Base-by-base conservation (phyloP, 2,797 vertebrate species). In the Lemur catta region DNA sequence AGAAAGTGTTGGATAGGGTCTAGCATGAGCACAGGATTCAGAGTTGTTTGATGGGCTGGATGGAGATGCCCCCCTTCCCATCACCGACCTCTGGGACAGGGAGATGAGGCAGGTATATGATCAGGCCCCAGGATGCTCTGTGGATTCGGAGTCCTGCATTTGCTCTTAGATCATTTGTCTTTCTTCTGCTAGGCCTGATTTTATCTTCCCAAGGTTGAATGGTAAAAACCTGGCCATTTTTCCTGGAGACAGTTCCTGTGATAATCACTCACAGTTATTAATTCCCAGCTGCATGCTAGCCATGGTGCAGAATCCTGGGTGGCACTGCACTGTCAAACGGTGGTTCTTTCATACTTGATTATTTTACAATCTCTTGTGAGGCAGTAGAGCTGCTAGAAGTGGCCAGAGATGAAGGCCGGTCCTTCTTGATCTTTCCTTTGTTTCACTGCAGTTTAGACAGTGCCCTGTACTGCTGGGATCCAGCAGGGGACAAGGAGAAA, bases 181-280 rank as follows among this genome's bases (percentile, higher is more conserved):
- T 71, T 92, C 75, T 35, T 81, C 71, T 9, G 18, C 41, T 59
- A 88, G 28, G 26, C 67, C 52, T 65, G 78, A 94, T 91, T 93
- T 97, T 97, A 91, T 97, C 95, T 96, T 90, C 67, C 50, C n/a
- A 95, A 93, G 74, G 89, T 82, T 91, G 46, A 95, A 84, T 94
- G 72, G 69, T 86, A 88, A 93, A 94, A 96, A 82, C 28, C 46
- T 90, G 79, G 50, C 95, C 74, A 1, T 97, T 97, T 96, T 95
- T 95, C 81, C 88, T 95, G 50, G 43, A 96, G 95, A 96, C 90
- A 95, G 85, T 93, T 97, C 89, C 81, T 46, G 43, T 92, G 90
- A 96, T 91, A 92, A 90, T 94, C 71, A 26, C 76, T 94, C 95
- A 96, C 50, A 90, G 35, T 97, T 95, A 97, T 95, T 90, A 57